Conservation (phyloP, 2,888 invertebrate species). For the Oxyteleia sp. region DNA sequence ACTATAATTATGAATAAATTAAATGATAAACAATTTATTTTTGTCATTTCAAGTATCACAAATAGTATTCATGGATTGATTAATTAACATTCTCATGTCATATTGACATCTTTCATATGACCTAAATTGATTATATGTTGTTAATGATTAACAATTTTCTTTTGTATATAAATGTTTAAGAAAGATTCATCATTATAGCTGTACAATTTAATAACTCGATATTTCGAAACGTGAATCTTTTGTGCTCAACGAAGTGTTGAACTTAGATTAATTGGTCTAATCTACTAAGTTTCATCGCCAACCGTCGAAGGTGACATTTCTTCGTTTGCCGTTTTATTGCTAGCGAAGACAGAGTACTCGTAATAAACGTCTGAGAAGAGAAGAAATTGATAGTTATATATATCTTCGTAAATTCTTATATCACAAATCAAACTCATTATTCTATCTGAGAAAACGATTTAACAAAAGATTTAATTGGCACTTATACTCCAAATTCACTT, state of each 20-base stretch:
- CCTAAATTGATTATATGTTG: no score
- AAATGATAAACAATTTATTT: no score
- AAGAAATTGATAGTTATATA: constrained; percentile 51
- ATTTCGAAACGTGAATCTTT: constrained; percentile 64
- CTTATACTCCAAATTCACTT: constrained; percentile 30
- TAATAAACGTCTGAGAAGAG: constrained; percentile 22
- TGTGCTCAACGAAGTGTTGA: constrained; percentile 58
- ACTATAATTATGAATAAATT: no score
- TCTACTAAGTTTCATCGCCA: constrained; percentile 76
- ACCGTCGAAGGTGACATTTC: constrained; percentile 73
- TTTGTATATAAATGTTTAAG: constrained; percentile 44
- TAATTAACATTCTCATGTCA: no score
- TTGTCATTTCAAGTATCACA: no score
- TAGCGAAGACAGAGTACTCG: constrained; percentile 39
- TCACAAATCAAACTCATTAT: constrained; percentile 51
- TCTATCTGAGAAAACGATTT: constrained; percentile 17
- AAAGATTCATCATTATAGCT: constrained; percentile 15
- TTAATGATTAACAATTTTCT: no score
- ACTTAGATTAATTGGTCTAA: constrained; percentile 78
- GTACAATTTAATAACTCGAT: constrained; percentile 60
- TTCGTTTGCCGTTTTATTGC: constrained; percentile 67
- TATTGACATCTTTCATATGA: no score
- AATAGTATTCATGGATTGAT: no score
- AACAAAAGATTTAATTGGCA: constrained; percentile 40
- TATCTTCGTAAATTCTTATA: constrained; percentile 46